A percentile compares a stretch with the other conserved stretches of the same genome.
These are phyloP conservation scores for Cosmia trapezina DNA, from an alignment of 2,888 invertebrate species.

Conservation along the genomic window DNA sequence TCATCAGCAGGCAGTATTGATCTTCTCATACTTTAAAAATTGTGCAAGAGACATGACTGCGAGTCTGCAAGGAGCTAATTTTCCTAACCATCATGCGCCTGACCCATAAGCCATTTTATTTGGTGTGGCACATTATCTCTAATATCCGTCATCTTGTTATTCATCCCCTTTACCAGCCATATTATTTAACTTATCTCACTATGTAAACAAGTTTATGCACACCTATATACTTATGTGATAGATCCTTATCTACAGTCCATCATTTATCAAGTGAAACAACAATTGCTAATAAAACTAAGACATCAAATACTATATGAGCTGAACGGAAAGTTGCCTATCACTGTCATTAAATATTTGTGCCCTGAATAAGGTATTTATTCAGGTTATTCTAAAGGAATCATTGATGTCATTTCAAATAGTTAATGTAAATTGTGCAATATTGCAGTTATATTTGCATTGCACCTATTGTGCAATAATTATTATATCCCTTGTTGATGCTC, in stretches of 20 bases:
- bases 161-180: neutral
- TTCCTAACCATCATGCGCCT: no score
- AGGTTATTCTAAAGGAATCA: neutral
- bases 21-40: neutral
- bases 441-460: constrained; percentile 27
- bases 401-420: constrained; percentile 6
- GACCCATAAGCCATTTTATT: neutral
- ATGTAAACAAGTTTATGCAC: constrained; percentile 12
- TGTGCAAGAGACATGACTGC: neutral
- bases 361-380: neutral
- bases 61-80: no score
- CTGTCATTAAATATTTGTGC: constrained; percentile 22
- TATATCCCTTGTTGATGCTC: constrained; percentile 15
- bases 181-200: neutral
- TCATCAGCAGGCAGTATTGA: neutral
- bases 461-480: constrained; percentile 38
- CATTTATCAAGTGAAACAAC: neutral
- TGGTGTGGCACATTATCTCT: neutral
- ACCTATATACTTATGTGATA: neutral
- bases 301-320: constrained; percentile 20
- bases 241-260: neutral
- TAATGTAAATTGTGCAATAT: constrained; percentile 25
- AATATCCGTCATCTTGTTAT: neutral
- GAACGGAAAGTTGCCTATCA: neutral
- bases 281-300: constrained; percentile 11